phyloP scores from a whole-genome alignment of 2,113 vertebrate species.

The Clupea harengus region DNA sequence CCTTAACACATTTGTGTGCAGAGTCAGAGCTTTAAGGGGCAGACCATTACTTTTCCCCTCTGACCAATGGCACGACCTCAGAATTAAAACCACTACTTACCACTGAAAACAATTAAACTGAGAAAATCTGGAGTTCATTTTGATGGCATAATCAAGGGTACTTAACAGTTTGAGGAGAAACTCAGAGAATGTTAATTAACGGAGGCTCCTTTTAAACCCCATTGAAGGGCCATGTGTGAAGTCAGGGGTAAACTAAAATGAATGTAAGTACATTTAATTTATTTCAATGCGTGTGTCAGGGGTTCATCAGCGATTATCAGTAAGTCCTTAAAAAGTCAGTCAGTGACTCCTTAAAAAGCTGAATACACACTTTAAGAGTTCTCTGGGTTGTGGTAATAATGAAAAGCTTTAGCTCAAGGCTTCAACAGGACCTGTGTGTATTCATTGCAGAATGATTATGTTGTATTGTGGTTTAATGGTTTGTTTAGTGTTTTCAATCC shows the following conservation, averaged over 20 bases:
- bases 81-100: not conserved
- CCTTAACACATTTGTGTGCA: not conserved
- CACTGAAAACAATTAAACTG: not conserved
- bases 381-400: not conserved
- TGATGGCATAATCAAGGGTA: not conserved
- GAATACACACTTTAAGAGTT: not conserved
- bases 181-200: not conserved
- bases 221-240: not conserved
- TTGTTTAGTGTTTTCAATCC: slow-evolving; percentile 3
- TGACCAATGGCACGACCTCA: not conserved
- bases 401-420: not conserved
- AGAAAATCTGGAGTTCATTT: not conserved
- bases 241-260: not conserved
- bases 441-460: not conserved
- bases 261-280: not conserved
- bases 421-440: not conserved
- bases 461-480: not conserved
- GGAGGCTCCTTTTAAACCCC: not conserved
- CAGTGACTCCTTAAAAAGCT: not conserved
- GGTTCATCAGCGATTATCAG: not conserved
- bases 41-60: not conserved
- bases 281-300: not conserved
- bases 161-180: not conserved
- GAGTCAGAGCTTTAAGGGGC: not conserved
- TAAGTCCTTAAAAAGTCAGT: too few relatives aligned